These are phyloP conservation scores for Coracopsis vasa DNA, from an alignment of 2,113 vertebrate species.

Conservation along the genomic window DNA sequence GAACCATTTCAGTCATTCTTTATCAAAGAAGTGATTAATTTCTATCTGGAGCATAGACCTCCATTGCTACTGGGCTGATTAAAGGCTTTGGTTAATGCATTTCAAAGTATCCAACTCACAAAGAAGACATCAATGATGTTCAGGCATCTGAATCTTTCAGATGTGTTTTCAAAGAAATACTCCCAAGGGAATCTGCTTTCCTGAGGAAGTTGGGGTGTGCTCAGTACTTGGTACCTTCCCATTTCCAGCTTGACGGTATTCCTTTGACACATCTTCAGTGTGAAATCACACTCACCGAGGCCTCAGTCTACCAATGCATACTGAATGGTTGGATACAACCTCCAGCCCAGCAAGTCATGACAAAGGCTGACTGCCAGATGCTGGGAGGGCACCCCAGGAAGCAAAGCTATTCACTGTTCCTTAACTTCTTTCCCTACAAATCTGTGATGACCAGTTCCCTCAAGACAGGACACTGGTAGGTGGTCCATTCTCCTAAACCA, in stretches of 20 bases:
- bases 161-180: not conserved
- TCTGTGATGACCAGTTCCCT: not conserved
- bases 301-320: not conserved
- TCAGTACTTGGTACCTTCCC: not conserved
- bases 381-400: not conserved
- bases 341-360: not conserved
- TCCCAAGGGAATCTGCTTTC: not conserved
- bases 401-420: not conserved
- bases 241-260: not conserved
- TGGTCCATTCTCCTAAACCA: not conserved
- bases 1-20: not conserved
- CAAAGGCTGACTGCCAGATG: fast-evolving
- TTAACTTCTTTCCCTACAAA: not conserved
- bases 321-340: not conserved
- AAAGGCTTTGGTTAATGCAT: not conserved
- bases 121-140: not conserved
- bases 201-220: not conserved
- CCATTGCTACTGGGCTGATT: not conserved
- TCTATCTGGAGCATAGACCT: not conserved
- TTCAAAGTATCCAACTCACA: not conserved
- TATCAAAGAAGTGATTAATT: not conserved
- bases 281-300: not conserved
- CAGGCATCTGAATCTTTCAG: not conserved
- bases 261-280: not conserved
- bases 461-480: not conserved